phyloP scores from a whole-genome alignment of 1,140 invertebrate genomes.

The Panagrolaimus sp. region DNA sequence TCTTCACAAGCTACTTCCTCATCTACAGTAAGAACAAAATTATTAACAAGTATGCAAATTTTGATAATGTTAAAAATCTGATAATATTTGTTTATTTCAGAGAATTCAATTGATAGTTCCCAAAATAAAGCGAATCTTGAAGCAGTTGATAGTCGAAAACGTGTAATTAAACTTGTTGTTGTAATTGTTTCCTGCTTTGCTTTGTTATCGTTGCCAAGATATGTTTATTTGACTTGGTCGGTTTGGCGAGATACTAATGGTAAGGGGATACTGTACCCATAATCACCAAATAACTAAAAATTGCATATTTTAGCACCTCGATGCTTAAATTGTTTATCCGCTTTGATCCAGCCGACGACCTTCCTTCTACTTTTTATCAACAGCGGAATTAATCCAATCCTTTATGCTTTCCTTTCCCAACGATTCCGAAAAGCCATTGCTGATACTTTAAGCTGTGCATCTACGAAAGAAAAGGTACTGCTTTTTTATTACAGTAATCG shows the following conservation, averaged over 20 bases:
- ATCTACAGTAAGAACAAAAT: no score
- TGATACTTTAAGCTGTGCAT: no score
- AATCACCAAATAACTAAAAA: not conserved
- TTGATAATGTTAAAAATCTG: not conserved
- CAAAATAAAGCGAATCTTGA: not conserved
- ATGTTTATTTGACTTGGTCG: conserved; percentile 54
- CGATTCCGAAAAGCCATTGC: conserved; percentile 44
- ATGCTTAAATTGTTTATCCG: conserved; percentile 52
- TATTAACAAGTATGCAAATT: not conserved
- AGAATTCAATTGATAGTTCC: not conserved
- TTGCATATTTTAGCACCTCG: conserved; percentile 44
- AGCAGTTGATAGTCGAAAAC: conserved; percentile 39
- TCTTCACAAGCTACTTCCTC: conserved; percentile 12
- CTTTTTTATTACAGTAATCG: no score
- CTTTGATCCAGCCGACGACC: conserved; percentile 49
- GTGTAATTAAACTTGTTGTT: conserved; percentile 48
- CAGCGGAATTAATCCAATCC: conserved; percentile 50
- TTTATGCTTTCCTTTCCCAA: conserved; percentile 54
- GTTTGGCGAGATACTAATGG: conserved; percentile 49
- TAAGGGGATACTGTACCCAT: conserved; percentile 22
- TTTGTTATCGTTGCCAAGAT: conserved; percentile 50
- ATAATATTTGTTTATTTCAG: not conserved
- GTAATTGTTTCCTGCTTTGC: conserved; percentile 54
- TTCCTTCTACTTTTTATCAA: conserved; percentile 52
- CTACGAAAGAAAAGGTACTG: no score